Conservation (phyloP, 1,140 invertebrate species). For the Aethina tumida region DNA sequence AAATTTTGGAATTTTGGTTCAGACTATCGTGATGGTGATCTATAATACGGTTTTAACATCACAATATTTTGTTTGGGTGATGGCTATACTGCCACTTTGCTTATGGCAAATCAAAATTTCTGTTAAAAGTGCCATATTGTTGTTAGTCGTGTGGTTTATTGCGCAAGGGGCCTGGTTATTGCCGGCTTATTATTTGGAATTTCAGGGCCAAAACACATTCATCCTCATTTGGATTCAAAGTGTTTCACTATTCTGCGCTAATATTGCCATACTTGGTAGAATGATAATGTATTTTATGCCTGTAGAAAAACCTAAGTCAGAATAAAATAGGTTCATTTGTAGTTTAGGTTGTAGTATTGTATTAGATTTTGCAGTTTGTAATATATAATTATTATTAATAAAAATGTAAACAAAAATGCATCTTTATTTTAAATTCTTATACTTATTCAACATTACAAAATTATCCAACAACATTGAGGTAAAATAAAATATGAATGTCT, state of each 20-base stretch:
- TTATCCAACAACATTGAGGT: no score
- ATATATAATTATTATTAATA: no score
- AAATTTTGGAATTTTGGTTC: slow-evolving; percentile 73
- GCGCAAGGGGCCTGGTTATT: slow-evolving; percentile 82
- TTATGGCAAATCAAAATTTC: slow-evolving; percentile 54
- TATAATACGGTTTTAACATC: slow-evolving; percentile 96
- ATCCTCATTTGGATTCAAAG: slow-evolving; percentile 68
- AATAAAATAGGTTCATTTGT: neutral
- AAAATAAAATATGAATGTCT: no score
- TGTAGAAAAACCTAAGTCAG: slow-evolving; percentile 1
- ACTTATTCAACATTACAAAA: no score
- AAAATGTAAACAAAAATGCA: no score
- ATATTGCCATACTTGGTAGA: slow-evolving; percentile 61
- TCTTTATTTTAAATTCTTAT: no score
- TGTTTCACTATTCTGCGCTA: slow-evolving; percentile 65
- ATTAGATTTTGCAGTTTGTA: no score
- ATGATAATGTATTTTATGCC: slow-evolving; percentile 43
- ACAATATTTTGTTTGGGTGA: slow-evolving; percentile 97
- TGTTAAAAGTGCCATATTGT: slow-evolving; percentile 37
- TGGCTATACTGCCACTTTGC: slow-evolving; percentile 74
- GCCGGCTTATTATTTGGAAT: slow-evolving; percentile 86
- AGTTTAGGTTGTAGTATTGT: slow-evolving; percentile 1
- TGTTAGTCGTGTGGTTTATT: slow-evolving; percentile 58
- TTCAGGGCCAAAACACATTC: slow-evolving; percentile 74
- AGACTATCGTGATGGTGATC: slow-evolving; percentile 82